Percentiles rank a stretch among this genome's conserved stretches.
Evolutionary conservation across 2,113 vertebrate genomes (phyloP).

Genomic region (Rhynchomys soricoides): DNA sequence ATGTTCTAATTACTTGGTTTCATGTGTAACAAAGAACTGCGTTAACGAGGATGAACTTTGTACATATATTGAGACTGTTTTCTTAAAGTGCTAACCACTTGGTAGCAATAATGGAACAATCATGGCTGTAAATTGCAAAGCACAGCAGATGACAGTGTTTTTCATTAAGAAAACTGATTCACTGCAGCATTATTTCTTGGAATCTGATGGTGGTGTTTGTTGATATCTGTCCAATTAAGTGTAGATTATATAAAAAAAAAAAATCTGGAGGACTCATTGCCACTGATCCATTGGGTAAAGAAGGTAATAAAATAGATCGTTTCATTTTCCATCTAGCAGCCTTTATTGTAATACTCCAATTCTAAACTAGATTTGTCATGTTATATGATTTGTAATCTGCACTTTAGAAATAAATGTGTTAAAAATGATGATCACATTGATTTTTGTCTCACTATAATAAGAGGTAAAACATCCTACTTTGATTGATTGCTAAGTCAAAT

Average conservation of each 20-base stretch:
- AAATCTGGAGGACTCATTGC: conserved; percentile 51
- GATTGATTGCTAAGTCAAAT: conserved; percentile 26
- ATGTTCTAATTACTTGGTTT: not conserved
- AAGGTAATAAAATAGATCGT: conserved; percentile 67
- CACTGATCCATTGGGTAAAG: conserved; percentile 65
- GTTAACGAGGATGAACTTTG: not conserved
- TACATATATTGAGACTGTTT: not conserved
- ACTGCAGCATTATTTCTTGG: conserved; percentile 38
- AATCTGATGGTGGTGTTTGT: not conserved
- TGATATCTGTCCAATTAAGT: conserved; percentile 77
- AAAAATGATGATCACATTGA: conserved; percentile 32
- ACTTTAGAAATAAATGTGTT: conserved; percentile 38
- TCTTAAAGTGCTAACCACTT: conserved; percentile 10
- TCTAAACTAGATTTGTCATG: conserved; percentile 17
- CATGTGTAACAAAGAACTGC: conserved; percentile 14
- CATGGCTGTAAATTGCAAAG: not conserved
- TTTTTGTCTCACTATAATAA: not conserved
- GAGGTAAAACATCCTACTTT: not conserved
- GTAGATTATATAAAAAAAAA: conserved; percentile 71
- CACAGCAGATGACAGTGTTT: not conserved
- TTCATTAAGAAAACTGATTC: conserved; percentile 50
- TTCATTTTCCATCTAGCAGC: conserved; percentile 1
- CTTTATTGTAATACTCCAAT: conserved; percentile 71
- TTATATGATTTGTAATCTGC: conserved; percentile 50
- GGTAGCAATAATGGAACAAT: conserved; percentile 31